phyloP scores from a whole-genome alignment of 2,113 vertebrate genomes.

The Lepidothrix coronata region DNA sequence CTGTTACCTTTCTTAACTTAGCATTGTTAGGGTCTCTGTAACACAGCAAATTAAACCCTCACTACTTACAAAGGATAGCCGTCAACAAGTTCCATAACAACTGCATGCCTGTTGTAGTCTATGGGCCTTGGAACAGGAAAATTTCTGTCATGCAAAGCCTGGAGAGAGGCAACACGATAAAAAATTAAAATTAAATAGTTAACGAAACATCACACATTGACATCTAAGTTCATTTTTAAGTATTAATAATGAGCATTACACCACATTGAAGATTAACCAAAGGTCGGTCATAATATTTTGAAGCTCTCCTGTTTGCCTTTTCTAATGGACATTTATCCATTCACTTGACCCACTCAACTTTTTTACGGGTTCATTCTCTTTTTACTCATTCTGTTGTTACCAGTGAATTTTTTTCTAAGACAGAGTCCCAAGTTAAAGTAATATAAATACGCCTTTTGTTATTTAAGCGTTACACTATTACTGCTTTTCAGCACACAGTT shows the following conservation, averaged over 20 bases:
- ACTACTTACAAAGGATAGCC: slow-evolving; percentile 92
- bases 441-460: neutral
- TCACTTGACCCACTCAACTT: neutral
- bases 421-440: neutral
- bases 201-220: neutral
- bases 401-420: neutral
- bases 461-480: neutral
- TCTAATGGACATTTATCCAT: neutral
- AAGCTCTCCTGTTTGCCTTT: neutral
- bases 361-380: neutral
- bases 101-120: slow-evolving; percentile 94
- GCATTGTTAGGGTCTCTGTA: neutral
- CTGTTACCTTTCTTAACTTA: neutral
- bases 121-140: slow-evolving; percentile 95
- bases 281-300: neutral
- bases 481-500: neutral
- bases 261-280: neutral
- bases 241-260: neutral
- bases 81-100: slow-evolving; percentile 94
- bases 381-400: neutral
- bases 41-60: neutral
- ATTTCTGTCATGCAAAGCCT: slow-evolving; percentile 89
- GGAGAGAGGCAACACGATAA: neutral
- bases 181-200: neutral
- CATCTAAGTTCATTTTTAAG: neutral